Percentiles rank a stretch among this genome's conserved stretches.
phyloP scores from a whole-genome alignment of 1,140 invertebrate species.

The Habropoda laboriosa region DNA sequence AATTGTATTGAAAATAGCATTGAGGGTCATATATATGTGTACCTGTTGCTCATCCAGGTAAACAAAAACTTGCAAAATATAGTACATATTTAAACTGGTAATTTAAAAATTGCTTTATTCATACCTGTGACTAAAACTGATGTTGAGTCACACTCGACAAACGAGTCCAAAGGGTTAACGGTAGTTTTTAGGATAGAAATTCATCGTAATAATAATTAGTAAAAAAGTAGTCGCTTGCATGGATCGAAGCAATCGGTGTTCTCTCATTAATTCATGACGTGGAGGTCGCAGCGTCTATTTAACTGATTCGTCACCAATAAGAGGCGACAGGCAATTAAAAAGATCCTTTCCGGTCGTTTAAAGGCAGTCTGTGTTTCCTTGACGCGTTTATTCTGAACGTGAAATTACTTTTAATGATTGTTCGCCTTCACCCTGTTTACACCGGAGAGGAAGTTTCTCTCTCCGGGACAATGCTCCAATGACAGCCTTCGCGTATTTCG shows the following conservation, averaged over 20 bases:
- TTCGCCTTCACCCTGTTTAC: slow-evolving; percentile 65
- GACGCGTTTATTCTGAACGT: slow-evolving; percentile 56
- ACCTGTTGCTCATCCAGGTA: too few relatives aligned
- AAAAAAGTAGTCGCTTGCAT: not conserved
- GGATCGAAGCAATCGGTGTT: not conserved
- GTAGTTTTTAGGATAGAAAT: not conserved
- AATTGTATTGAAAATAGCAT: too few relatives aligned
- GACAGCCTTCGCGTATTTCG: slow-evolving; percentile 21
- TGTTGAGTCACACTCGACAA: too few relatives aligned
- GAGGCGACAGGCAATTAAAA: not conserved
- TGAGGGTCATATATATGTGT: too few relatives aligned
- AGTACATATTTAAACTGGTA: too few relatives aligned
- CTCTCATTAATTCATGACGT: not conserved
- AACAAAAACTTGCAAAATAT: too few relatives aligned
- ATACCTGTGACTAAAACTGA: too few relatives aligned
- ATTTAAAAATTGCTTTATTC: too few relatives aligned
- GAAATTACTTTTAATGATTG: slow-evolving; percentile 70
- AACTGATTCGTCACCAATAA: slow-evolving; percentile 17
- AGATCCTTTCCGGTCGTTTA: slow-evolving; percentile 24
- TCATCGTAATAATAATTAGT: not conserved
- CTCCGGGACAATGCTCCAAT: slow-evolving; percentile 20
- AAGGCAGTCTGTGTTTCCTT: slow-evolving; percentile 52
- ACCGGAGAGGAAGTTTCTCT: slow-evolving; percentile 35
- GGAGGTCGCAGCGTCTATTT: not conserved
- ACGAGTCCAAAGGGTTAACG: too few relatives aligned